Percentiles rank a stretch among this genome's conserved stretches.
phyloP scores from a whole-genome alignment of 1,140 invertebrate genomes.

The Drosophila mauritiana region DNA sequence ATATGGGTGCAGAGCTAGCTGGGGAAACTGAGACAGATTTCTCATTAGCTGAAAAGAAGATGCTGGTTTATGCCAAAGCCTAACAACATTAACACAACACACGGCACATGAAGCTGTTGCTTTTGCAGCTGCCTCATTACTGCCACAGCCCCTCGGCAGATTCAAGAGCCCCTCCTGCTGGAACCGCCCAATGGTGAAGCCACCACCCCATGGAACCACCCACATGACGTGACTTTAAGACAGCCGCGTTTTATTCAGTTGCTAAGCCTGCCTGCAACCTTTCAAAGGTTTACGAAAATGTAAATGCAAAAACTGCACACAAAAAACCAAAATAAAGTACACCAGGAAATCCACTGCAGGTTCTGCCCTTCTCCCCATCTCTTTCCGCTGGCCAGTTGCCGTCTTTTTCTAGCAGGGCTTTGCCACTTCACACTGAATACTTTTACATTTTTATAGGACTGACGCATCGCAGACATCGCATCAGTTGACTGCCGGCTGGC shows the following conservation, averaged over 20 bases:
- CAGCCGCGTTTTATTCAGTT: slow-evolving; percentile 67
- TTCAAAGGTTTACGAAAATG: slow-evolving; percentile 55
- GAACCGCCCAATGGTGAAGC: neutral
- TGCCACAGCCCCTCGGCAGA: slow-evolving; percentile 30
- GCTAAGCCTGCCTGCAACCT: slow-evolving; percentile 51
- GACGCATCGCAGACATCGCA: slow-evolving; percentile 52
- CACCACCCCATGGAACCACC: neutral
- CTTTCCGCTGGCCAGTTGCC: neutral
- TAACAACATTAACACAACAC: slow-evolving; percentile 76
- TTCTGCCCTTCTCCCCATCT: slow-evolving; percentile 15
- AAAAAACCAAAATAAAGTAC: slow-evolving; percentile 25
- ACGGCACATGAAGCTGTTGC: slow-evolving; percentile 49
- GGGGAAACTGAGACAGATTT: slow-evolving; percentile 58
- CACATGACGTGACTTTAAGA: slow-evolving; percentile 73
- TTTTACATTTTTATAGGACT: slow-evolving; percentile 62
- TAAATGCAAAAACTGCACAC: slow-evolving; percentile 38
- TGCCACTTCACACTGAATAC: slow-evolving; percentile 71
- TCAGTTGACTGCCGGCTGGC: slow-evolving; percentile 23
- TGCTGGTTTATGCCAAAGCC: slow-evolving; percentile 61
- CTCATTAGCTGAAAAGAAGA: slow-evolving; percentile 80
- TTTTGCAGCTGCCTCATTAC: slow-evolving; percentile 68
- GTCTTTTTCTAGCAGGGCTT: slow-evolving; percentile 24
- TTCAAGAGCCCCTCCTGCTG: neutral
- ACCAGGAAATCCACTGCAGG: slow-evolving; percentile 21
- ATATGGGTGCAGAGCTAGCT: slow-evolving; percentile 1